Percentiles rank a stretch among this genome's conserved stretches.
Evolutionary conservation across 2,113 vertebrate genomes (phyloP).

Genomic region (Perca fluviatilis): DNA sequence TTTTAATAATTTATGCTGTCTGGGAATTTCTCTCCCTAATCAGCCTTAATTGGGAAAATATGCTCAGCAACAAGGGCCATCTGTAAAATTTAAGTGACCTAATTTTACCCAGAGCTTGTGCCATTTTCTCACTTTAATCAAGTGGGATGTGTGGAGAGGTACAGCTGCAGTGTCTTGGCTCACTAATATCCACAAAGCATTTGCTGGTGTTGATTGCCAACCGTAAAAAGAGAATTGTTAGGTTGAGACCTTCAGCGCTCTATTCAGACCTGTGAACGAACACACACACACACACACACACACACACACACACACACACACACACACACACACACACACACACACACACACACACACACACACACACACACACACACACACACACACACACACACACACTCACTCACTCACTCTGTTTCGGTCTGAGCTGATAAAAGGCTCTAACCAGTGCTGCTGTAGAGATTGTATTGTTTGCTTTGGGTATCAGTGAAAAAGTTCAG

Average conservation of each 20-base stretch:
- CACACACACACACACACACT: too few species aligned
- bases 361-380: neutral
- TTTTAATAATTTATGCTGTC: constrained; percentile 83
- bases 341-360: neutral
- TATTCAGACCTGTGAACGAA: constrained; percentile 10
- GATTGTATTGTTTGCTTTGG: constrained; percentile 53
- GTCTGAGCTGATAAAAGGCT: constrained; percentile 51
- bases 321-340: neutral
- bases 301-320: neutral
- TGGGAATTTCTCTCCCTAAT: constrained; percentile 80
- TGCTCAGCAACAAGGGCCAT: constrained; percentile 77
- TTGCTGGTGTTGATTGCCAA: constrained; percentile 4
- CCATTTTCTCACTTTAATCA: constrained; percentile 74
- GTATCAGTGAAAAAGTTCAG: constrained; percentile 32
- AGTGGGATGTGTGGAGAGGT: constrained; percentile 52
- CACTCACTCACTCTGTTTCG: neutral
- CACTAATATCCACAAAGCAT: neutral
- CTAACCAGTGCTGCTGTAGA: constrained; percentile 17
- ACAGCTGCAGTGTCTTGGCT: constrained; percentile 25
- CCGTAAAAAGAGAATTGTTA: neutral
- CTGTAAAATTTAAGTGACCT: constrained; percentile 77
- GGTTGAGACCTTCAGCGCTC: constrained; percentile 20
- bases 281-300: constrained; percentile 4
- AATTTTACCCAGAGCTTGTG: constrained; percentile 64
- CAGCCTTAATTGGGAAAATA: constrained; percentile 82